Conservation (phyloP, 2,113 vertebrate genomes). For the Cyphomyrus discorhynchus region DNA sequence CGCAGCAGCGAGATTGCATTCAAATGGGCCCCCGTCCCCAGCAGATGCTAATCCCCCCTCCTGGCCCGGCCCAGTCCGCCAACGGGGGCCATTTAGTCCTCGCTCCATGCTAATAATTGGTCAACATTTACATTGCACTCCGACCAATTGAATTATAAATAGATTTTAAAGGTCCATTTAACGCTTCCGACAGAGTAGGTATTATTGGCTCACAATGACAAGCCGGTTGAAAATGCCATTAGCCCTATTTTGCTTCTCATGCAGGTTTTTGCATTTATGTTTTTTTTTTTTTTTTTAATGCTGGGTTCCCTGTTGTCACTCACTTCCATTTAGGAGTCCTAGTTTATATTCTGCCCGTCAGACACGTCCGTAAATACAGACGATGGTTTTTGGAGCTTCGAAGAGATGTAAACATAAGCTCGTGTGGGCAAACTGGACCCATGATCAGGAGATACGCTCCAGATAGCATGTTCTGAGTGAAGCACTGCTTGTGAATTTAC, state of each 20-base stretch:
- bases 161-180: conserved; percentile 36
- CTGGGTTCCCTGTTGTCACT: conserved; percentile 11
- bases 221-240: conserved; percentile 9
- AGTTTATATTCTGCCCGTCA: background rate
- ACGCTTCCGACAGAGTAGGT: conserved; percentile 23
- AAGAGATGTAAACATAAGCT: background rate
- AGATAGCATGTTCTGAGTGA: background rate
- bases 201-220: conserved; percentile 20
- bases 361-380: background rate
- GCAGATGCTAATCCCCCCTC: conserved; percentile 79
- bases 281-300: background rate
- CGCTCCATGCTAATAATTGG: conserved; percentile 67
- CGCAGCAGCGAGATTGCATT: conserved; percentile 79
- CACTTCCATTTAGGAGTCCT: background rate
- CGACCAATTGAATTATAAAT: conserved; percentile 46
- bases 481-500: background rate
- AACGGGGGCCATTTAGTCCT: conserved; percentile 63
- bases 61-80: conserved; percentile 71
- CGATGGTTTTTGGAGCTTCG: background rate
- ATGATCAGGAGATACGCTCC: background rate
- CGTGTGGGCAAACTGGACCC: background rate
- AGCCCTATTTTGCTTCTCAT: conserved; percentile 17
- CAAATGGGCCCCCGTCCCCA: conserved; percentile 69
- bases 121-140: conserved; percentile 70
- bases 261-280: conserved; percentile 3